Conservation (phyloP, 2,113 vertebrate species). For the Ceyx margarethae region DNA sequence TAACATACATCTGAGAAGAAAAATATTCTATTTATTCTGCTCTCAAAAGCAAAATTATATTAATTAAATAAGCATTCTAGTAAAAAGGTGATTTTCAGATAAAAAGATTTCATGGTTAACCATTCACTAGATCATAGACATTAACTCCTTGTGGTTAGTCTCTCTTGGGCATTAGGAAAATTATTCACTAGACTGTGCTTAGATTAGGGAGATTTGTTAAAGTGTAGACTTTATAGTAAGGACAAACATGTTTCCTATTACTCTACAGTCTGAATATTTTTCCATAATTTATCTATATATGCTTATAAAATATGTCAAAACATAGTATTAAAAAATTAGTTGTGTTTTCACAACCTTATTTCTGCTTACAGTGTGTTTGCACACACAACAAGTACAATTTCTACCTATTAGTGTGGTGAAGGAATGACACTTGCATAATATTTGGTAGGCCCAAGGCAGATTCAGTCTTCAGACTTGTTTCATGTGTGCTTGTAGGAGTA, state of each 20-base stretch:
- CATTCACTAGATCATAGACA: constrained; percentile 21
- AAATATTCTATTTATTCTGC: constrained; percentile 5
- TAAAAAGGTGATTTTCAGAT: not conserved
- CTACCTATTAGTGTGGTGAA: not conserved
- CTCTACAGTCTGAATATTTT: not conserved
- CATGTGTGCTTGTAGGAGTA: not conserved
- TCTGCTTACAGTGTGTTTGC: not conserved
- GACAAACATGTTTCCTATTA: not conserved
- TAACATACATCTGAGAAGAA: not conserved
- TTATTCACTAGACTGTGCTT: not conserved
- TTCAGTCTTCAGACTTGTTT: not conserved
- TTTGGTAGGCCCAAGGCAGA: not conserved
- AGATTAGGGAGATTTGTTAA: constrained; percentile 17
- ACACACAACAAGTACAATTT: not conserved
- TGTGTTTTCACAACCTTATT: not conserved
- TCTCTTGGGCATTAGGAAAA: not conserved
- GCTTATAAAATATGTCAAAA: not conserved
- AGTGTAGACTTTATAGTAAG: not conserved
- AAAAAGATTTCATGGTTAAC: constrained; percentile 26
- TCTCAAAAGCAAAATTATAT: constrained; percentile 21
- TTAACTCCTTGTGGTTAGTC: constrained; percentile 1
- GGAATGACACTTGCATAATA: not conserved
- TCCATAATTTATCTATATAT: not conserved
- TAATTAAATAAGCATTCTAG: constrained; percentile 40
- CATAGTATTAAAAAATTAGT: not conserved